Percentiles rank a stretch among this genome's conserved stretches.
phyloP scores from a whole-genome alignment of 2,113 vertebrate species.

The Thalassarche chlororhynchos region DNA sequence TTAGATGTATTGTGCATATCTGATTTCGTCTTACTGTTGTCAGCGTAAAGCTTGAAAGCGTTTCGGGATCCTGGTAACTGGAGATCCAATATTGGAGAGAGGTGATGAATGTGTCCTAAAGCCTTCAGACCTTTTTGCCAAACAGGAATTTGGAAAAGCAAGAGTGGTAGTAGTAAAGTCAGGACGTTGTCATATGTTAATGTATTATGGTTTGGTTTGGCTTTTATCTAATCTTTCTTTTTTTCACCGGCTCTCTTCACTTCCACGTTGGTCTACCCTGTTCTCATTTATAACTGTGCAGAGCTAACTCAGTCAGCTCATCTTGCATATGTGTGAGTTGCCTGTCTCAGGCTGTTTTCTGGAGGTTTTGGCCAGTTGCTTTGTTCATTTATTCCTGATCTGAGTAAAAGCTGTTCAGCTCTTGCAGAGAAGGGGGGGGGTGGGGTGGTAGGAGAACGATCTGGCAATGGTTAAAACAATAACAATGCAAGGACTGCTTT shows the following conservation, averaged over 20 bases:
- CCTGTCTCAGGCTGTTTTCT: neutral
- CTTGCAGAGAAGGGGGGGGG: rapidly evolving
- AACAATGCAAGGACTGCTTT: neutral
- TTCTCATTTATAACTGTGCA: neutral
- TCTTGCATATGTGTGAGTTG: rapidly evolving
- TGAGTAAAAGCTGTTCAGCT: neutral
- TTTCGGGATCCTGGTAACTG: neutral
- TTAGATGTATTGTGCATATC: rapidly evolving
- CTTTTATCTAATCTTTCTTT: neutral
- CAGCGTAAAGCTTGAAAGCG: neutral
- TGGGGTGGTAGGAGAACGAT: neutral
- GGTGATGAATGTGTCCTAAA: neutral
- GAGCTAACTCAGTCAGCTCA: neutral
- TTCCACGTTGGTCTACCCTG: neutral
- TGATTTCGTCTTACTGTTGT: neutral
- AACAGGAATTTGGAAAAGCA: neutral
- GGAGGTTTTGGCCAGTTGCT: rapidly evolving
- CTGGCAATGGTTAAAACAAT: neutral
- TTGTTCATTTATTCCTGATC: neutral
- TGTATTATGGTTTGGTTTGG: neutral
- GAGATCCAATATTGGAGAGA: too few relatives aligned
- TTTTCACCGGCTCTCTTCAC: neutral
- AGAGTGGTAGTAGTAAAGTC: too few relatives aligned
- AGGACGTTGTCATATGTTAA: neutral
- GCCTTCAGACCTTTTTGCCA: neutral